These are phyloP conservation scores for Corythornis vintsioides DNA, from an alignment of 2,113 vertebrate genomes.

Conservation along the genomic window DNA sequence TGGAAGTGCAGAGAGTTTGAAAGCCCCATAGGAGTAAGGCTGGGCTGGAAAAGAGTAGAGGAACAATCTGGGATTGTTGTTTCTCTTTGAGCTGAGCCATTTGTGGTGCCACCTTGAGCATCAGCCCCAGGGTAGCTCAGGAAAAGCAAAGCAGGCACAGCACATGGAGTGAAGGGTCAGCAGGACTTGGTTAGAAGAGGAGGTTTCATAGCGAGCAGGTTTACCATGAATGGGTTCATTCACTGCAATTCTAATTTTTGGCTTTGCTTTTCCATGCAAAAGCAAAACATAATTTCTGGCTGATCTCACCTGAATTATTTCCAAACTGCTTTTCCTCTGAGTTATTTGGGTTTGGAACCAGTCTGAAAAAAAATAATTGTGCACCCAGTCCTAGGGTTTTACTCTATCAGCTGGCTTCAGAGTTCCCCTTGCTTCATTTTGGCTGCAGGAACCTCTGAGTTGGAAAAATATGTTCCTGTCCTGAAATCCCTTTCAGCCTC, in stretches of 20 bases:
- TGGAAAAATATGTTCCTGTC: not conserved
- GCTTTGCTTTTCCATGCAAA: not conserved
- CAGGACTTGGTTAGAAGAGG: not conserved
- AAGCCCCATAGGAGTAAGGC: not conserved
- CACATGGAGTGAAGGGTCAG: not conserved
- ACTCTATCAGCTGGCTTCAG: not conserved
- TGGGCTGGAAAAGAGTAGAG: not conserved
- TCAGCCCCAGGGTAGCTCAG: not conserved
- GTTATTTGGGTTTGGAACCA: not conserved
- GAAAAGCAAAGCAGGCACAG: not conserved
- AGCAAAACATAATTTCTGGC: slow-evolving; percentile 17
- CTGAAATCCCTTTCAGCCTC: not conserved
- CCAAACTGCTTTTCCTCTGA: slow-evolving; percentile 39
- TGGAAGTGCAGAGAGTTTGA: not conserved
- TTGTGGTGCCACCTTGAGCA: not conserved
- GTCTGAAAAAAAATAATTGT: slow-evolving; percentile 14
- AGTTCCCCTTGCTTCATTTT: not conserved
- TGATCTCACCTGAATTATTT: slow-evolving; percentile 11
- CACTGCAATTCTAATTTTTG: not conserved
- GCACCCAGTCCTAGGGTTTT: not conserved
- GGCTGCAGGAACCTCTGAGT: not conserved
- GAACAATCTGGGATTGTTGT: accelerated
- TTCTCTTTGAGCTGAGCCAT: not conserved
- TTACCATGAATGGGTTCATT: slow-evolving; percentile 1
- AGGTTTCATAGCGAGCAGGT: not conserved